Percentiles rank a stretch among this genome's conserved stretches.
These are phyloP conservation scores for honey bee (Apis mellifera) DNA, from an alignment of 1,140 invertebrate species.

Conservation along the genomic window DNA sequence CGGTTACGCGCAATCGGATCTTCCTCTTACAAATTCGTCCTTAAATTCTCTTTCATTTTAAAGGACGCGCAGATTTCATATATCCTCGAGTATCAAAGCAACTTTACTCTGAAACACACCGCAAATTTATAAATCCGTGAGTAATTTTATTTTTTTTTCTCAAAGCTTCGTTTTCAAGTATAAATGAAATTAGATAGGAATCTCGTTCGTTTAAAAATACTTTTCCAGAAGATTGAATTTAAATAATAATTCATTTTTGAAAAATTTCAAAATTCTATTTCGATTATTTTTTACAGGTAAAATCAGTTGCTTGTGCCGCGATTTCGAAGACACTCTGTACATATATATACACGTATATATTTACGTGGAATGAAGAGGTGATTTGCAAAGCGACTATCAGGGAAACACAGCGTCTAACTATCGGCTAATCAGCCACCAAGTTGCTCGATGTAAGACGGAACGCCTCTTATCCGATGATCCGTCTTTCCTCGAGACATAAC, in stretches of 20 bases:
- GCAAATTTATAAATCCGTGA: too few relatives aligned
- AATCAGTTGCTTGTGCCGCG: too few relatives aligned
- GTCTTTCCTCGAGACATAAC: slow-evolving; percentile 43
- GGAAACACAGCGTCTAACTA: slow-evolving; percentile 46
- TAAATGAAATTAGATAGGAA: too few relatives aligned
- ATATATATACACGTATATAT: slow-evolving; percentile 7
- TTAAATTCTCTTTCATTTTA: too few relatives aligned
- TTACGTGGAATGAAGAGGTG: slow-evolving; percentile 36
- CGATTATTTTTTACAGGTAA: too few relatives aligned
- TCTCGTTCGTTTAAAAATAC: background rate
- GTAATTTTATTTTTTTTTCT: too few relatives aligned
- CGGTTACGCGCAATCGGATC: slow-evolving; percentile 16
- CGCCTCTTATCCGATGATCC: slow-evolving; percentile 46
- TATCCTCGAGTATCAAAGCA: too few relatives aligned
- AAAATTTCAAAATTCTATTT: too few relatives aligned
- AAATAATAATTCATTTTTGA: too few relatives aligned
- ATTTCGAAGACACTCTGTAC: background rate
- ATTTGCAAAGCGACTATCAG: slow-evolving; percentile 38
- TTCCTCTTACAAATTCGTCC: background rate
- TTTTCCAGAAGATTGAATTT: background rate
- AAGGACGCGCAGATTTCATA: too few relatives aligned
- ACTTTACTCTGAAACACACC: too few relatives aligned
- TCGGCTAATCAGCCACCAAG: slow-evolving; percentile 52
- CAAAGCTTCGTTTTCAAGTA: too few relatives aligned
- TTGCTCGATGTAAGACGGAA: slow-evolving; percentile 33